Evolutionary conservation across 2,113 vertebrate genomes (phyloP).

Genomic region (Rhabdornis inornatus): DNA sequence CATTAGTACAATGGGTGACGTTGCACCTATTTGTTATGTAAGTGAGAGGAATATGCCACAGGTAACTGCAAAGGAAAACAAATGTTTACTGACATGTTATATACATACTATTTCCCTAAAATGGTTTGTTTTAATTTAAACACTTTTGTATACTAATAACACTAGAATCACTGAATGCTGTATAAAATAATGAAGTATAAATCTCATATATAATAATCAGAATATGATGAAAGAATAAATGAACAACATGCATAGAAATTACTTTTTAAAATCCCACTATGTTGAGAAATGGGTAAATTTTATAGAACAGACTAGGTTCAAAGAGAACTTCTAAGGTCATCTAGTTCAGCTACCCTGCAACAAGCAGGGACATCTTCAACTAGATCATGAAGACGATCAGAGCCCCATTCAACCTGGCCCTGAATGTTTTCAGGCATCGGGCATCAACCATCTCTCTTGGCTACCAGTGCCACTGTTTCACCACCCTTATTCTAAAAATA

Average conservation of each 20-base stretch:
- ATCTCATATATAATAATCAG: neutral
- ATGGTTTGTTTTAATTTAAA: neutral
- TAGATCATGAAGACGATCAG: neutral
- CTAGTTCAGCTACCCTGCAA: neutral
- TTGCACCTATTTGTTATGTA: constrained; percentile 82
- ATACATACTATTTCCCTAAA: neutral
- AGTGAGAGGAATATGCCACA: constrained; percentile 91
- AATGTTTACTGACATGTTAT: neutral
- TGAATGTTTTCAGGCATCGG: neutral
- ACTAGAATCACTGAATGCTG: neutral
- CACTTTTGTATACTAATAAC: neutral
- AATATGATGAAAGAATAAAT: neutral
- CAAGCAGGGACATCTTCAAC: neutral
- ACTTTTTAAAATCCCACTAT: neutral
- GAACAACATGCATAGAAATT: neutral
- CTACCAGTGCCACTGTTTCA: neutral
- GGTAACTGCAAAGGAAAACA: constrained; percentile 67
- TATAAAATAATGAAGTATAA: neutral
- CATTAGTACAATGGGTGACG: constrained; percentile 64
- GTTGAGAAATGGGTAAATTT: neutral
- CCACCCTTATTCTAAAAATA: rapidly evolving
- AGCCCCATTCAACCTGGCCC: neutral
- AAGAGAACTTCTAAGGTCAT: neutral
- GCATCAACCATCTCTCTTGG: rapidly evolving
- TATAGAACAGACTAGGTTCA: neutral